Conservation (phyloP, 1,140 invertebrate genomes). For the Frieseomelitta varia region DNA sequence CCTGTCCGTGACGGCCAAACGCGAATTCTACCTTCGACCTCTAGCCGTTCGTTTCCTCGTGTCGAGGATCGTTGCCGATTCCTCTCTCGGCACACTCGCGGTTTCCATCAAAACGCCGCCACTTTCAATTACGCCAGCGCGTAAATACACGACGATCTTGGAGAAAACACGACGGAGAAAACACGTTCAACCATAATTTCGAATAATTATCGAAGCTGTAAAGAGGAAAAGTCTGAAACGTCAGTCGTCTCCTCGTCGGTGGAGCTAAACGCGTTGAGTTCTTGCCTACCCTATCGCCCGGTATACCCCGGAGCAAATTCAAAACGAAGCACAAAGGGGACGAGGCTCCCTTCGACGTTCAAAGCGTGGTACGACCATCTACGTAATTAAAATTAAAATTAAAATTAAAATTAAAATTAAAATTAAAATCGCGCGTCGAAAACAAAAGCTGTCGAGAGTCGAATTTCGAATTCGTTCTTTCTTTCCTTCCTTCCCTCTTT, state of each 20-base stretch:
- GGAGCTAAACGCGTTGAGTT: background rate
- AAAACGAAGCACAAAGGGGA: background rate
- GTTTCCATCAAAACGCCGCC: too few species aligned
- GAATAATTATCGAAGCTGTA: too few species aligned
- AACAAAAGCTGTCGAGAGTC: background rate
- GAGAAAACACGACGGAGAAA: too few species aligned
- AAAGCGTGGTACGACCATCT: background rate
- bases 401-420: slow-evolving; percentile 47
- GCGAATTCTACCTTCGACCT: too few species aligned
- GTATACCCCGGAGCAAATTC: background rate
- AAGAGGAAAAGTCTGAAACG: background rate
- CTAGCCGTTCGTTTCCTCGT: too few species aligned
- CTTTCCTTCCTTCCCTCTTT: too few species aligned
- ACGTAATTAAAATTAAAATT: slow-evolving; percentile 39
- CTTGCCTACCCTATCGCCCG: background rate
- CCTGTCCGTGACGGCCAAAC: background rate
- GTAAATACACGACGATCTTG: too few species aligned
- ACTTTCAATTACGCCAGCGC: too few species aligned
- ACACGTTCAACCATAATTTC: too few species aligned
- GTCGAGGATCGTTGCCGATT: too few species aligned
- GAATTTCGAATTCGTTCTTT: background rate
- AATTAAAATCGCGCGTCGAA: background rate
- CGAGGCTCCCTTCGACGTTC: background rate
- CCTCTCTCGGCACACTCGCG: too few species aligned
- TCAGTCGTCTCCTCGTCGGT: too few species aligned